Evolutionary conservation across 2,113 vertebrate genomes (phyloP).

Genomic region (Todiramphus saurophagus): DNA sequence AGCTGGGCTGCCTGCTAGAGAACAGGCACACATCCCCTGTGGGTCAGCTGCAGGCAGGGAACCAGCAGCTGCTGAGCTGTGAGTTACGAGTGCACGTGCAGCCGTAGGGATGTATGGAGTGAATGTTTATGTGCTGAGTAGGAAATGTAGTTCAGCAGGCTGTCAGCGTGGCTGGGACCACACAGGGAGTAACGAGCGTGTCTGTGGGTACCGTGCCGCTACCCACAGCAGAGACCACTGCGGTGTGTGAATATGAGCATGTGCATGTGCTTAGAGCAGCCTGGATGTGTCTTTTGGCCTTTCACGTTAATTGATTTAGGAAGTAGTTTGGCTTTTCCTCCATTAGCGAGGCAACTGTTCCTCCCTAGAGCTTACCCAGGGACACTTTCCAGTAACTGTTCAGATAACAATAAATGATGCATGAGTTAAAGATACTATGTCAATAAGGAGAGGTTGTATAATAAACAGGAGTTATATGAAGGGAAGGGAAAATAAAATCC

Average conservation of each 20-base stretch:
- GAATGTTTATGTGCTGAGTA: rapidly evolving
- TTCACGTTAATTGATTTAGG: constrained; percentile 68
- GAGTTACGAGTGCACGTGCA: rapidly evolving
- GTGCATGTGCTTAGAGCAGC: background rate
- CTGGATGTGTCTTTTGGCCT: background rate
- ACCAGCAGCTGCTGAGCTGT: background rate
- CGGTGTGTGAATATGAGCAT: rapidly evolving
- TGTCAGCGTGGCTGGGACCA: background rate
- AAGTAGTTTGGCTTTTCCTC: constrained; percentile 67
- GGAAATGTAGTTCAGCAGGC: background rate
- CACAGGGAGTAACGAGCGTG: rapidly evolving
- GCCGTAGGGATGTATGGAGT: background rate
- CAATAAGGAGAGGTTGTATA: constrained; percentile 42
- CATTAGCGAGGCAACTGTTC: constrained; percentile 58
- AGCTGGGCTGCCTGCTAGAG: background rate
- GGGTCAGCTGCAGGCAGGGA: background rate
- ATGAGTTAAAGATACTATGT: constrained; percentile 48
- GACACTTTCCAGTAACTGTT: constrained; percentile 64
- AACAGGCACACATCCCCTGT: rapidly evolving
- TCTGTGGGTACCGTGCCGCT: background rate
- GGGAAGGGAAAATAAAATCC: constrained; percentile 24
- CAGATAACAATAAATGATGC: constrained; percentile 61
- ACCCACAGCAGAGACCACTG: background rate
- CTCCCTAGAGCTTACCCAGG: constrained; percentile 45
- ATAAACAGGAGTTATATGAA: constrained; percentile 25